Evolutionary conservation across 2,113 vertebrate genomes (phyloP).

Genomic region (Leiothrix lutea): DNA sequence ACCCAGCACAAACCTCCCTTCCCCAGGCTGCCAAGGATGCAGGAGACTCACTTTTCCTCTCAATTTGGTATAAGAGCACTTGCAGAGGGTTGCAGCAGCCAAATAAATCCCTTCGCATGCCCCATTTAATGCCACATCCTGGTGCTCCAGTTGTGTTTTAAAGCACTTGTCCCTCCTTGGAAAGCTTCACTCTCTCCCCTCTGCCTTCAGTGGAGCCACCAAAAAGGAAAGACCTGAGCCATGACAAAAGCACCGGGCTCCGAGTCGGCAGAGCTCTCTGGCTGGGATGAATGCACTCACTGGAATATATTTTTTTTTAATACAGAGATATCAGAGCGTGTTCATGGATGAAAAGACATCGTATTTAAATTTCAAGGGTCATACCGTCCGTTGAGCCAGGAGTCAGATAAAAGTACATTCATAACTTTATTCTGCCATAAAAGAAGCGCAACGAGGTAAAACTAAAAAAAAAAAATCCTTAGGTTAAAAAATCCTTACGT

Average conservation of each 20-base stretch:
- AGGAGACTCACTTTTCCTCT: not conserved
- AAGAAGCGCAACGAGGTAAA: not conserved
- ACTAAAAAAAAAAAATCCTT: constrained; percentile 23
- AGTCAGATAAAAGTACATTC: constrained; percentile 28
- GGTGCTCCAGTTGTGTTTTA: not conserved
- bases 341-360: constrained; percentile 20
- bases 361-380: constrained; percentile 52
- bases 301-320: not conserved
- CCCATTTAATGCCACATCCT: not conserved
- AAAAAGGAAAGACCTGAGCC: not conserved
- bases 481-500: not conserved
- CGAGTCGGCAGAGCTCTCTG: not conserved
- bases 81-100: not conserved
- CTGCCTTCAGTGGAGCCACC: not conserved
- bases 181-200: not conserved
- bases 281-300: not conserved
- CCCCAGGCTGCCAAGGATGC: not conserved
- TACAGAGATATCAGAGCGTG: not conserved
- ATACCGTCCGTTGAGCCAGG: not conserved
- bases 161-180: not conserved
- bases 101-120: not conserved
- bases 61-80: not conserved
- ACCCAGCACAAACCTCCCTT: not conserved
- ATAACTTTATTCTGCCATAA: constrained; percentile 13
- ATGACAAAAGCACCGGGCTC: not conserved